phyloP scores from a whole-genome alignment of 2,113 vertebrate genomes.

The Campylorhamphus procurvoides region DNA sequence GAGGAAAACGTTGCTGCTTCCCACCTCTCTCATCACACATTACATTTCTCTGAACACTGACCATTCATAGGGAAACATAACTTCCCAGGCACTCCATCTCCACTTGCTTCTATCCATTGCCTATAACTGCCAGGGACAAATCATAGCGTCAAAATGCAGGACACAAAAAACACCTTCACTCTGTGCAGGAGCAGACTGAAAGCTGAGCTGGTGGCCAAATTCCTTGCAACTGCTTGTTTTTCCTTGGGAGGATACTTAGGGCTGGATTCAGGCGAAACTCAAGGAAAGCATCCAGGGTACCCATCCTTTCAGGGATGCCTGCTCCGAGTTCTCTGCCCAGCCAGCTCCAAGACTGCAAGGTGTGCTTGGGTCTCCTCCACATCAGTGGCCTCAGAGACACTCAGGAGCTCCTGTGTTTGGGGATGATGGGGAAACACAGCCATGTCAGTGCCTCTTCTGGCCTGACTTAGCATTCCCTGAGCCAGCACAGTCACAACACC shows the following conservation, averaged over 20 bases:
- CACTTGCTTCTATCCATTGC: neutral
- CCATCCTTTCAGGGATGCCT: neutral
- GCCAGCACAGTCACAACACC: neutral
- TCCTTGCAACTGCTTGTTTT: neutral
- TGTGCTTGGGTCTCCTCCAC: neutral
- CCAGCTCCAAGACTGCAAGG: neutral
- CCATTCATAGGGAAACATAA: neutral
- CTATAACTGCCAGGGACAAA: neutral
- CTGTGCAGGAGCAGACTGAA: neutral
- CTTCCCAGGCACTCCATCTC: neutral
- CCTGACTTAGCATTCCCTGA: neutral
- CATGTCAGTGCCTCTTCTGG: neutral
- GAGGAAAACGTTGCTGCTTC: neutral
- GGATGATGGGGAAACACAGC: neutral
- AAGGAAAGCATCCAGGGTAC: neutral
- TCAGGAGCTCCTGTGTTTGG: neutral
- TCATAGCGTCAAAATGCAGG: fast-evolving
- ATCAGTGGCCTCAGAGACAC: fast-evolving
- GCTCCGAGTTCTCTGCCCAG: neutral
- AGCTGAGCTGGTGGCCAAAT: neutral
- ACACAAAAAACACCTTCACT: neutral
- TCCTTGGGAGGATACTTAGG: neutral
- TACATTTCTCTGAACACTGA: neutral
- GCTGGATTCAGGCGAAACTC: neutral
- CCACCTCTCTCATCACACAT: neutral